A percentile compares a stretch with the other conserved stretches of the same genome.
phyloP scores from a whole-genome alignment of 2,888 invertebrate genomes.

The Lycocerus yunnanus region DNA sequence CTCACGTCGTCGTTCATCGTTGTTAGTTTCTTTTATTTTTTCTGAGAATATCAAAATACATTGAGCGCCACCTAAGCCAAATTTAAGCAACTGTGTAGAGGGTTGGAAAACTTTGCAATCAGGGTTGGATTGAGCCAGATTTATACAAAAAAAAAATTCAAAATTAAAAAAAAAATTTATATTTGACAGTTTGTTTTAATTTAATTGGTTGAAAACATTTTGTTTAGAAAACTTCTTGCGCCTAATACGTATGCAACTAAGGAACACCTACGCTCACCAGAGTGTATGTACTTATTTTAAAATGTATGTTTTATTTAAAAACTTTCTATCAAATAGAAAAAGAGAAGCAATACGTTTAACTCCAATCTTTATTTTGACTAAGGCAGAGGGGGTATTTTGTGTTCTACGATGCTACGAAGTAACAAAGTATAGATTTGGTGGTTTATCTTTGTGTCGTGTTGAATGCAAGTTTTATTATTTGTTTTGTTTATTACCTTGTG shows the following conservation, averaged over 20 bases:
- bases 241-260: background rate
- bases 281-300: background rate
- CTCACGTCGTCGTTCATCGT: too few species aligned
- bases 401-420: background rate
- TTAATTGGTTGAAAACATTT: too few species aligned
- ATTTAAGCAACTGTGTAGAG: too few species aligned
- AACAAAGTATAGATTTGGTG: background rate
- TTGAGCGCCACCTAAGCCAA: too few species aligned
- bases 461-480: background rate
- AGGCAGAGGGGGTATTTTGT: background rate
- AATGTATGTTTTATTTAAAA: background rate
- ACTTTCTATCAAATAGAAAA: background rate
- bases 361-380: background rate
- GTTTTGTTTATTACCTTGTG: background rate
- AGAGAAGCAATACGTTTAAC: background rate
- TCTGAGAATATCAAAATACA: too few species aligned
- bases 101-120: too few species aligned
- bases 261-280: background rate
- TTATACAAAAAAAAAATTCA: too few species aligned
- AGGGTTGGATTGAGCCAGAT: too few species aligned
- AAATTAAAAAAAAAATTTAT: too few species aligned
- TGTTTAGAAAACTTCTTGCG: too few species aligned
- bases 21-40: too few species aligned
- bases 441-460: background rate
- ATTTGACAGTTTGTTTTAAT: too few species aligned